These are phyloP conservation scores for Sphyrna mokarran DNA, from an alignment of 2,113 vertebrate species.

Conservation along the genomic window DNA sequence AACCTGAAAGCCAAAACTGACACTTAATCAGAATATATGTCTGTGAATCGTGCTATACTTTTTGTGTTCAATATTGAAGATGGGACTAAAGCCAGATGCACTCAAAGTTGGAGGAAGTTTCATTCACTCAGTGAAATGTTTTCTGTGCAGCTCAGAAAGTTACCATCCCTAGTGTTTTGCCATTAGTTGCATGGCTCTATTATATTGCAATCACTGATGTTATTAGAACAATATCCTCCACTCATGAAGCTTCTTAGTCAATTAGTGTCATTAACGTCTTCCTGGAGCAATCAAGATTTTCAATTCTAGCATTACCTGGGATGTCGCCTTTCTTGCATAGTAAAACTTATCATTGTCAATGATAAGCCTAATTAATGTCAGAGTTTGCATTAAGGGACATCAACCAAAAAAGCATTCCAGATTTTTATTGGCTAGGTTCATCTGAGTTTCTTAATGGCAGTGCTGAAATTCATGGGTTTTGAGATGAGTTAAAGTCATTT, in stretches of 20 bases:
- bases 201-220: neutral
- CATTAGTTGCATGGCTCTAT: neutral
- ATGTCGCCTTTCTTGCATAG: neutral
- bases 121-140: neutral
- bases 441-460: neutral
- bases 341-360: neutral
- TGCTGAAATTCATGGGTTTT: neutral
- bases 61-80: neutral
- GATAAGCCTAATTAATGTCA: neutral
- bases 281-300: neutral
- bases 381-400: neutral
- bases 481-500: neutral
- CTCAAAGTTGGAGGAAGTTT: neutral
- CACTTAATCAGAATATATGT: neutral
- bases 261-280: neutral
- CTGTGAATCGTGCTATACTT: neutral
- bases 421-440: neutral
- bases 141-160: neutral
- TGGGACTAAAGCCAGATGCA: neutral
- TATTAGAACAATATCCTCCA: neutral
- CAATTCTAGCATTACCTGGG: neutral
- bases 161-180: neutral
- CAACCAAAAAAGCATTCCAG: neutral
- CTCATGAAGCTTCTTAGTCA: neutral
- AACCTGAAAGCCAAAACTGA: neutral